A percentile compares a stretch with the other conserved stretches of the same genome.
Conservation (phyloP, 2,113 vertebrate species). For the Dromaius novaehollandiae region DNA sequence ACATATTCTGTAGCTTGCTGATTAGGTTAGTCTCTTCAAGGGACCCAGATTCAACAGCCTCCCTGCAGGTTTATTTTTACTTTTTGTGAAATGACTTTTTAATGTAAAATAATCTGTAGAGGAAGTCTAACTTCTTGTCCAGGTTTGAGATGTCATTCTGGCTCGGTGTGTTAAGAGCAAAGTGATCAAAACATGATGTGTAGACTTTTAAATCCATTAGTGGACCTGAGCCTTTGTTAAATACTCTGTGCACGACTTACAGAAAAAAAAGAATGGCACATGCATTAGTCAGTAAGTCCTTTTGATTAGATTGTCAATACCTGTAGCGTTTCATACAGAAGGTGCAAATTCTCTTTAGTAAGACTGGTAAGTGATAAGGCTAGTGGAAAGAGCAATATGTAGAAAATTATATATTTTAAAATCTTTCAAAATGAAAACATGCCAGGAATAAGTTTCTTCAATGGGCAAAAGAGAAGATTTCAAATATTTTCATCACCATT, state of each 20-base stretch:
- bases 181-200: background rate
- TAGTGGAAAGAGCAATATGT: background rate
- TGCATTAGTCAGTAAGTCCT: background rate
- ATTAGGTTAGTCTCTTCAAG: background rate
- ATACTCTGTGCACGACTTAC: background rate
- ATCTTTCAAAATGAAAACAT: background rate
- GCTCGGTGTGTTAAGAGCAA: background rate
- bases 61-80: background rate
- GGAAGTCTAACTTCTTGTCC: background rate
- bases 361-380: background rate
- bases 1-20: background rate
- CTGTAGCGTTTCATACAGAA: background rate
- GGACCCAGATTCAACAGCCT: background rate
- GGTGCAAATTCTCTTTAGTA: background rate
- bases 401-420: background rate
- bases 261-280: background rate
- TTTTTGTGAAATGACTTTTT: background rate
- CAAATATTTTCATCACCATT: background rate
- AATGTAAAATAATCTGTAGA: background rate
- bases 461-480: background rate
- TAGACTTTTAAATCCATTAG: background rate
- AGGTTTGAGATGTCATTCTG: background rate
- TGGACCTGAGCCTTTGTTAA: background rate
- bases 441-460: background rate
- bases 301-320: background rate